Base-by-base conservation (phyloP, 1,140 invertebrate genomes). In the Notospermus geniculatus region DNA sequence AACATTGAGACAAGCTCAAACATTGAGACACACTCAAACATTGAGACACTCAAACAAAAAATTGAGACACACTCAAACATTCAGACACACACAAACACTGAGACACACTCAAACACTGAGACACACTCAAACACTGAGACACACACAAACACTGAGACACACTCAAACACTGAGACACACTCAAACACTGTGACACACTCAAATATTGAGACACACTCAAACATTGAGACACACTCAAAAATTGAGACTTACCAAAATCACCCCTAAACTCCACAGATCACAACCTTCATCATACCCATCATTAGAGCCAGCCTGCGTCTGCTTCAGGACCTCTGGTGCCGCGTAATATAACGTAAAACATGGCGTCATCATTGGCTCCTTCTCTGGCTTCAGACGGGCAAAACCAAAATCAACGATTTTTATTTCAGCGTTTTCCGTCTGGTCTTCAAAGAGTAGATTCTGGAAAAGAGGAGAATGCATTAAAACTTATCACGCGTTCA, bases 381-480 rank as follows among this genome's bases (percentile, higher is more conserved):
- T 87, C 95, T 98, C 76, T 5, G 81, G 80, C 46, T 82, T 78
- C 70, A 89, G 79, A 30, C 91, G 84, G 17, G 92, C 90, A 83
- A 93, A 94, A 39, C 93, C 92, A 85, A 95, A 95, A 78, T 95
- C 92, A 0, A 95, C 88, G 27, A 95, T 86, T 78, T 92, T 92
- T 0, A 93, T 84, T 54, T 87, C 84, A 0, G 89, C 86, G 60
- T 88, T 84, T 7, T 87, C 84, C 25, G 82, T 78, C 11, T 81
- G 71, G 62, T 86, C 82, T 32, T 85, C 85, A 71, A 91, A 93
- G 2, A 92, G 79, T 9, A 93, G 81, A 79, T 93, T 93, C 84
- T 87, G 71, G 22, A 78, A 77, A 59, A 67, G 41, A 63, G 71
- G 69, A 66, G n/a, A n/a, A n/a, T n/a, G n/a, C n/a, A n/a, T n/a